Conservation (phyloP, 1,140 invertebrate species). For the Drosophila nannoptera region DNA sequence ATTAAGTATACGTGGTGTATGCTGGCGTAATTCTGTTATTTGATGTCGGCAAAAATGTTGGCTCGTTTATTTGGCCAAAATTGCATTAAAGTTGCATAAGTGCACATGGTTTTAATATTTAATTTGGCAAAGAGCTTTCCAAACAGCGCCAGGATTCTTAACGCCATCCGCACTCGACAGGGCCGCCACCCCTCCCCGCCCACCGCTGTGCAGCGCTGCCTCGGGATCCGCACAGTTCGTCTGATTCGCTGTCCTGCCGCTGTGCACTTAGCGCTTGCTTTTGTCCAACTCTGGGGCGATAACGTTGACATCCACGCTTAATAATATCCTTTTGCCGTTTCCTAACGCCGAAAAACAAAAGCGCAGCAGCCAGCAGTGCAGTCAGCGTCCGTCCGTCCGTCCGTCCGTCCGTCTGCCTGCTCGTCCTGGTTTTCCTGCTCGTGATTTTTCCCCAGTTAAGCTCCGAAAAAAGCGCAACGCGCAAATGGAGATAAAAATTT, state of each 20-base stretch:
- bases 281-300: conserved; percentile 53
- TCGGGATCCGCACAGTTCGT: conserved; percentile 9
- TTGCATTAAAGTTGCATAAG: conserved; percentile 78
- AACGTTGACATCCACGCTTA: conserved; percentile 75
- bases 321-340: conserved; percentile 68
- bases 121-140: conserved; percentile 77
- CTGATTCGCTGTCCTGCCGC: conserved; percentile 36
- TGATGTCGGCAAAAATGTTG: conserved; percentile 37
- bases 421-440: conserved; percentile 41
- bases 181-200: neutral
- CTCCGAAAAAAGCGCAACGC: conserved; percentile 51
- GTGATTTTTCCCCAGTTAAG: conserved; percentile 48
- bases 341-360: conserved; percentile 65
- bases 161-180: conserved; percentile 17
- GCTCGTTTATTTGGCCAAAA: conserved; percentile 70
- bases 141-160: conserved; percentile 41
- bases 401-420: conserved; percentile 7
- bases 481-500: conserved; percentile 76
- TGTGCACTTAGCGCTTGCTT: conserved; percentile 56
- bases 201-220: neutral
- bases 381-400: conserved; percentile 40
- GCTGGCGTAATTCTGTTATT: conserved; percentile 40
- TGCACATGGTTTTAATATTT: conserved; percentile 78
- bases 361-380: conserved; percentile 36
- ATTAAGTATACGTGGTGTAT: conserved; percentile 58